Percentiles rank a stretch among this genome's conserved stretches.
These are phyloP conservation scores for Chloropsis hardwickii DNA, from an alignment of 2,113 vertebrate species.

Conservation along the genomic window DNA sequence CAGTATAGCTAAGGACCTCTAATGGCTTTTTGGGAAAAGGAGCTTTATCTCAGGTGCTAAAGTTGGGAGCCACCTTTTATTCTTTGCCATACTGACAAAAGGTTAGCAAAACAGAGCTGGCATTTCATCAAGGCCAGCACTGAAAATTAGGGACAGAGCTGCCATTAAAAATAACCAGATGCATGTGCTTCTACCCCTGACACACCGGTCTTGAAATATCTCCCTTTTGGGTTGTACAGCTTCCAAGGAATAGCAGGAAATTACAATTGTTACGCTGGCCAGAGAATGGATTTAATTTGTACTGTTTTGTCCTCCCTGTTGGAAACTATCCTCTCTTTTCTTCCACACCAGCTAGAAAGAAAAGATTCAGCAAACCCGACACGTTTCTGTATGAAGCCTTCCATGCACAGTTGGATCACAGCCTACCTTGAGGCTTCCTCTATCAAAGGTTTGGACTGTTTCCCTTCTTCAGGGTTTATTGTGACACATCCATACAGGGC, in stretches of 20 bases:
- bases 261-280: conserved; percentile 63
- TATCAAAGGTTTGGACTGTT: not conserved
- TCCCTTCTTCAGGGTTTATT: not conserved
- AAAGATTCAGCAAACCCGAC: not conserved
- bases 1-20: not conserved
- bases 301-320: conserved; percentile 63
- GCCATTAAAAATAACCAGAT: conserved; percentile 66
- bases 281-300: conserved; percentile 69
- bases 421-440: not conserved
- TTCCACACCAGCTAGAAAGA: conserved; percentile 17
- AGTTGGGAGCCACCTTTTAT: not conserved
- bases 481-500: not conserved
- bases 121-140: conserved; percentile 32
- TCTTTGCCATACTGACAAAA: conserved; percentile 4
- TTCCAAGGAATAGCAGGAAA: conserved; percentile 67
- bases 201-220: conserved; percentile 61
- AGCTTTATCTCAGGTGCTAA: not conserved
- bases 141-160: conserved; percentile 54
- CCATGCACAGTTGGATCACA: not conserved
- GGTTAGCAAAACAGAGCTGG: conserved; percentile 38
- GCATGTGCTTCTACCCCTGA: conserved; percentile 22
- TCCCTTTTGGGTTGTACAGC: conserved; percentile 48
- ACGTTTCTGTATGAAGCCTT: conserved; percentile 27
- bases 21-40: not conserved
- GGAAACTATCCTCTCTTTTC: conserved; percentile 47